These are phyloP conservation scores for Heliocidaris erythrogramma DNA, from an alignment of 35 echinoderm and acorn worm species.

Conservation along the genomic window DNA sequence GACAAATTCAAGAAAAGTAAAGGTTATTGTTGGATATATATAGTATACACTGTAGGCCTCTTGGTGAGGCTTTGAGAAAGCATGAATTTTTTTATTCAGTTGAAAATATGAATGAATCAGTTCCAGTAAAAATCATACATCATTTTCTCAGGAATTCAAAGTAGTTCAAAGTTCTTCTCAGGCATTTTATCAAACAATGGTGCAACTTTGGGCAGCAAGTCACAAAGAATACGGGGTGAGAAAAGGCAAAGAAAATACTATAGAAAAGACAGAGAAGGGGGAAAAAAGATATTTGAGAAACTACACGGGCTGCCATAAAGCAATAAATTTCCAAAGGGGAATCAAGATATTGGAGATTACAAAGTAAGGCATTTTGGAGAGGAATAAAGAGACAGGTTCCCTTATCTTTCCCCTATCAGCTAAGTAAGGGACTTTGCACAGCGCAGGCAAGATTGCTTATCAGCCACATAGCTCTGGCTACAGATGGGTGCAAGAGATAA, in stretches of 20 bases:
- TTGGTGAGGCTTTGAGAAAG: no score
- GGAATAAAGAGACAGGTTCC: constrained; percentile 8
- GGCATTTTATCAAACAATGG: background rate
- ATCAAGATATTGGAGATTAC: constrained; percentile 34
- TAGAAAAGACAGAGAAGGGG: constrained; percentile 13
- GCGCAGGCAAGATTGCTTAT: constrained; percentile 49
- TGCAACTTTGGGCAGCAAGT: background rate
- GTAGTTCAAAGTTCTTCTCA: background rate
- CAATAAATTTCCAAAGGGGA: constrained; percentile 47
- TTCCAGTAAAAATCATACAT: no score
- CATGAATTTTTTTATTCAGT: no score
- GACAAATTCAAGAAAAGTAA: no score
- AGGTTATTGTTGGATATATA: no score
- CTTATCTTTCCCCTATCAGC: constrained; percentile 41
- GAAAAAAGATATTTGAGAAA: background rate
- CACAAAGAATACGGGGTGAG: background rate
- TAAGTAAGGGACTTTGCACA: constrained; percentile 52
- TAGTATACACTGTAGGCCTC: no score
- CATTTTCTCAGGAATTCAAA: no score
- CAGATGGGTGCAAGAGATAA: constrained; percentile 44
- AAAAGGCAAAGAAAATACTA: background rate
- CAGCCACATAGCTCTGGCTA: constrained; percentile 50
- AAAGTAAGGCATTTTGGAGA: constrained; percentile 47
- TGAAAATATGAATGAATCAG: no score
- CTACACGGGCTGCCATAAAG: constrained; percentile 19